Conservation (phyloP, 2,113 vertebrate genomes). For the Sterna hirundo region DNA sequence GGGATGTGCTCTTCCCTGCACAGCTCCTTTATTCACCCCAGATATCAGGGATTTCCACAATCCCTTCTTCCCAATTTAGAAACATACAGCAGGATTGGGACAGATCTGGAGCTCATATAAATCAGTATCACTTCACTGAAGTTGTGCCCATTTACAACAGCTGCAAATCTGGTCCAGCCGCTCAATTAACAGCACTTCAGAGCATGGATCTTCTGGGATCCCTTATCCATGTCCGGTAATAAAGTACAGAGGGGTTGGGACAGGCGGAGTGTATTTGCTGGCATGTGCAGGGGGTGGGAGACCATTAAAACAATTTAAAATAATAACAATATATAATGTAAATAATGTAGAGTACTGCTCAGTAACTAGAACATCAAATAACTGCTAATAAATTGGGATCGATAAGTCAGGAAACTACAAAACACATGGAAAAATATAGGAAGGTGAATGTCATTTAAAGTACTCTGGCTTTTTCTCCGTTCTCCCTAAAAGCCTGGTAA, state of each 20-base stretch:
- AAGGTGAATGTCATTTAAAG: not conserved
- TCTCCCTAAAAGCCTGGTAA: not conserved
- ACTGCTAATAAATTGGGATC: not conserved
- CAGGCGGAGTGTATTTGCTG: not conserved
- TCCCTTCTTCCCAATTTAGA: not conserved
- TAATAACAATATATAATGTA: not conserved
- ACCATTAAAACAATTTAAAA: not conserved
- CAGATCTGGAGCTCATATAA: constrained; percentile 12
- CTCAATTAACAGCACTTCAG: constrained; percentile 27
- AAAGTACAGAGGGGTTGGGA: not conserved
- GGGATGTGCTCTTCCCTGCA: not conserved
- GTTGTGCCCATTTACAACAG: constrained; percentile 7
- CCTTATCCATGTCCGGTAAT: not conserved
- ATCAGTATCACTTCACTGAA: not conserved
- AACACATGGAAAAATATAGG: not conserved
- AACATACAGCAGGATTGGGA: not conserved
- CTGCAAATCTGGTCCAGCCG: constrained; percentile 18
- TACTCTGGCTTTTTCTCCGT: not conserved
- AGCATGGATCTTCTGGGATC: constrained; percentile 19
- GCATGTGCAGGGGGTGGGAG: not conserved
- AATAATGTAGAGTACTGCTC: not conserved
- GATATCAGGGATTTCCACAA: not conserved
- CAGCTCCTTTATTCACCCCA: not conserved
- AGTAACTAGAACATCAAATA: not conserved
- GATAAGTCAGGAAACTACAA: not conserved